phyloP scores from a whole-genome alignment of 2,113 vertebrate species.

The Calyptommatus sinebrachiatus region DNA sequence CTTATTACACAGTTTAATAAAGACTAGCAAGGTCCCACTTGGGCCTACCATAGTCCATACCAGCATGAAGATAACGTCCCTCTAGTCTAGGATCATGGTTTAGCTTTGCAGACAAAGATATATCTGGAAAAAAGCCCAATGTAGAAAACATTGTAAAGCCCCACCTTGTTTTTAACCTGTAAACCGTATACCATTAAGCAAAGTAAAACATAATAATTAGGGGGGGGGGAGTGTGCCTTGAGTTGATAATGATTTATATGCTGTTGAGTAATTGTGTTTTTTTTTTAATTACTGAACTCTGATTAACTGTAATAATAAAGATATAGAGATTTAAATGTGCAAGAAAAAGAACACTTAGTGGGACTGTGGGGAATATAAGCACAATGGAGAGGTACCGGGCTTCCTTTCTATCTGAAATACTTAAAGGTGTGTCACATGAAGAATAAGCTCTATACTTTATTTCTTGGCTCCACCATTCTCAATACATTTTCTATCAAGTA shows the following conservation, averaged over 20 bases:
- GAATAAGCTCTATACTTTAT: neutral
- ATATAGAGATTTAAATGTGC: neutral
- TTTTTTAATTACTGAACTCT: neutral
- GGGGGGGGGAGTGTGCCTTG: neutral
- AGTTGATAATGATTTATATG: neutral
- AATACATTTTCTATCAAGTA: neutral
- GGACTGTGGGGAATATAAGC: neutral
- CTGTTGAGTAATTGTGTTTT: neutral
- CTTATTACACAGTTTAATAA: constrained; percentile 13
- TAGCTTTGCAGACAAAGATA: constrained; percentile 28
- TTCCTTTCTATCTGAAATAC: neutral
- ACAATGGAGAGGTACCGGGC: neutral
- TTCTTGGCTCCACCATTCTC: neutral
- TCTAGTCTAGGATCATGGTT: constrained; percentile 9
- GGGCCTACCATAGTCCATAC: too few species aligned
- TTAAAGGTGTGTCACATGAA: neutral
- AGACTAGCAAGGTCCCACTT: too few species aligned
- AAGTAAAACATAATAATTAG: constrained; percentile 25
- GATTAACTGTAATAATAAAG: neutral
- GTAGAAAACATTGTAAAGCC: constrained; percentile 14
- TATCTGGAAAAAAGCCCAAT: too few species aligned
- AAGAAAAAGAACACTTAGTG: neutral
- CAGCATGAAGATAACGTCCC: too few species aligned
- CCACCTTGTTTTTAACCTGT: constrained; percentile 16
- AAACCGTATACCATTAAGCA: constrained; percentile 30